A percentile compares a stretch with the other conserved stretches of the same genome.
These are phyloP conservation scores for Peromyscus eremicus DNA, from an alignment of 2,797 vertebrate species.

Conservation along the genomic window DNA sequence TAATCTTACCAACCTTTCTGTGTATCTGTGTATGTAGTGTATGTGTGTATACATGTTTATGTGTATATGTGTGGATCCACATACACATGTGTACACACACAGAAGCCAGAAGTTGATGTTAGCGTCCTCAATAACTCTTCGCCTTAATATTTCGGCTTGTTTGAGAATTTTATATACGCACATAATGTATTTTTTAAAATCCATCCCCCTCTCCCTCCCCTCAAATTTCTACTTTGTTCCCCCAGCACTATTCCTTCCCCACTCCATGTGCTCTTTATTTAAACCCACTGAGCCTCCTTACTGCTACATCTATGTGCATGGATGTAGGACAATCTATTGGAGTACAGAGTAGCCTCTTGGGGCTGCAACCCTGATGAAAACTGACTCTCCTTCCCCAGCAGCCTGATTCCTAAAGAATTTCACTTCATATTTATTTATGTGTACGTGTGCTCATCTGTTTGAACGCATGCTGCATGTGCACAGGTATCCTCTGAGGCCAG, in stretches of 20 bases:
- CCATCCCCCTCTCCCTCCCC: no score
- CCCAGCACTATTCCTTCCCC: not conserved
- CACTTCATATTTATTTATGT: not conserved
- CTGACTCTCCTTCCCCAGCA: not conserved
- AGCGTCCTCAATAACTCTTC: not conserved
- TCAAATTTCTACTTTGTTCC: not conserved
- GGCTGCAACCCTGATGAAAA: not conserved
- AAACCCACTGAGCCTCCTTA: not conserved
- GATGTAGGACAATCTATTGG: not conserved
- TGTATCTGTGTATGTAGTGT: not conserved
- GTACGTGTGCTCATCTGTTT: not conserved
- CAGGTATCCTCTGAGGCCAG: not conserved
- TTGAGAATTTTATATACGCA: not conserved
- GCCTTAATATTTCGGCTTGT: not conserved
- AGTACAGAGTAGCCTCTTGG: not conserved
- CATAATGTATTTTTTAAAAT: not conserved
- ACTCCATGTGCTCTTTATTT: not conserved
- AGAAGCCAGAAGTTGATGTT: not conserved
- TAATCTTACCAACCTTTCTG: conserved; percentile 5
- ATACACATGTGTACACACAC: not conserved
- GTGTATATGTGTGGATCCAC: not conserved
- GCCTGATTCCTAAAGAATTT: not conserved
- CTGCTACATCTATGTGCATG: not conserved
- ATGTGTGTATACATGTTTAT: not conserved
- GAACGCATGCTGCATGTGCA: not conserved